Conservation (phyloP, 2,888 invertebrate species). For the Archips crataeganus region DNA sequence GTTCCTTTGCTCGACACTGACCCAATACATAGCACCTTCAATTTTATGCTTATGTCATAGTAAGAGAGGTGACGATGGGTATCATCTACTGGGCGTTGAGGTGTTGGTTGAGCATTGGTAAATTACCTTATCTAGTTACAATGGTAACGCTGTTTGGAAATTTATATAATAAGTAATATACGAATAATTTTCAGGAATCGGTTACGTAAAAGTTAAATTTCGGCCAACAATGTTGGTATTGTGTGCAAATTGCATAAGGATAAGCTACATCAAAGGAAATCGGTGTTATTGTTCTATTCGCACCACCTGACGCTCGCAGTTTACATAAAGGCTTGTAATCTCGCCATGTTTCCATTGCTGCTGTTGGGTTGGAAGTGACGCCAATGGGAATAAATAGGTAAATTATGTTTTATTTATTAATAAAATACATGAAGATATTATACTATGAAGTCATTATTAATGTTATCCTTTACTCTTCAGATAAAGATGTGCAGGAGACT, state of each 20-base stretch:
- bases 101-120: no score
- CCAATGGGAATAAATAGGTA: slow-evolving; percentile 30
- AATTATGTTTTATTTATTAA: not conserved
- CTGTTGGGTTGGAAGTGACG: slow-evolving; percentile 1
- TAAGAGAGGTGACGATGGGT: no score
- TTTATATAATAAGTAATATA: no score
- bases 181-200: not conserved
- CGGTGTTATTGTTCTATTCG: slow-evolving; percentile 9
- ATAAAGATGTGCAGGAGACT: slow-evolving; percentile 53
- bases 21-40: no score
- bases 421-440: no score
- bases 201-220: slow-evolving; percentile 16
- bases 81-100: no score
- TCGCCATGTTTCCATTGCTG: slow-evolving; percentile 4
- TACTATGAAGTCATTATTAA: not conserved
- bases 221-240: slow-evolving; percentile 27
- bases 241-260: slow-evolving; percentile 20
- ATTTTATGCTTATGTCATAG: no score
- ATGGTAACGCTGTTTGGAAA: no score
- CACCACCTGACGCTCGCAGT: slow-evolving; percentile 18
- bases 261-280: slow-evolving; percentile 7
- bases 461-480: slow-evolving; percentile 52
- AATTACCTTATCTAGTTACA: no score
- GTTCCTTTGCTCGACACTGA: no score
- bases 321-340: slow-evolving; percentile 31